Evolutionary conservation across 2,888 invertebrate genomes (phyloP).

Genomic region (Adelognathus sp.): DNA sequence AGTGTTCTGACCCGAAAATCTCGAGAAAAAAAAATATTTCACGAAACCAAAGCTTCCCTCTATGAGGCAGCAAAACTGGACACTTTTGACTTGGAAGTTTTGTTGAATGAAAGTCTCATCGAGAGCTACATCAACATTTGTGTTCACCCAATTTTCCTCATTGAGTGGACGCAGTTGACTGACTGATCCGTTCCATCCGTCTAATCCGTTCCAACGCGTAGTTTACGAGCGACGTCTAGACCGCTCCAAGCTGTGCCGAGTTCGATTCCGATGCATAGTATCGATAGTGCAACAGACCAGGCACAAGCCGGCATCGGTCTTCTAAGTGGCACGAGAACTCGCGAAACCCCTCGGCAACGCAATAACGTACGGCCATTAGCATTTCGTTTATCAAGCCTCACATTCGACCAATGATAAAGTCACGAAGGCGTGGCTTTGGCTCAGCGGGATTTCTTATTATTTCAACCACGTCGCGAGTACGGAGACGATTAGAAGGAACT

Average conservation of each 20-base stretch:
- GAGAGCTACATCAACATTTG: too few relatives aligned
- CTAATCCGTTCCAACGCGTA: too few relatives aligned
- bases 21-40: too few relatives aligned
- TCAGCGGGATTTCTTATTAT: slow-evolving; percentile 72
- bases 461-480: slow-evolving; percentile 69
- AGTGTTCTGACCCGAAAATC: too few relatives aligned
- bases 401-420: slow-evolving; percentile 68
- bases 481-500: slow-evolving; percentile 54
- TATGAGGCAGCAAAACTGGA: too few relatives aligned
- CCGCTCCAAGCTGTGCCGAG: neutral
- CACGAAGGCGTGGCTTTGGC: slow-evolving; percentile 69
- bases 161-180: too few relatives aligned
- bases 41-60: too few relatives aligned
- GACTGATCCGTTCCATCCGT: too few relatives aligned
- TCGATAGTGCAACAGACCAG: slow-evolving; percentile 13
- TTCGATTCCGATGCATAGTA: slow-evolving; percentile 13
- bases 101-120: too few relatives aligned
- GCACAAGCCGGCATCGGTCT: neutral
- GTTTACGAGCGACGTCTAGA: neutral
- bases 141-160: too few relatives aligned
- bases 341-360: slow-evolving; percentile 43
- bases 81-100: too few relatives aligned
- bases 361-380: slow-evolving; percentile 59
- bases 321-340: slow-evolving; percentile 35
- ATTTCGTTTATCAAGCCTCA: slow-evolving; percentile 56